Conservation (phyloP, 2,888 invertebrate species). For the Amiota communis region DNA sequence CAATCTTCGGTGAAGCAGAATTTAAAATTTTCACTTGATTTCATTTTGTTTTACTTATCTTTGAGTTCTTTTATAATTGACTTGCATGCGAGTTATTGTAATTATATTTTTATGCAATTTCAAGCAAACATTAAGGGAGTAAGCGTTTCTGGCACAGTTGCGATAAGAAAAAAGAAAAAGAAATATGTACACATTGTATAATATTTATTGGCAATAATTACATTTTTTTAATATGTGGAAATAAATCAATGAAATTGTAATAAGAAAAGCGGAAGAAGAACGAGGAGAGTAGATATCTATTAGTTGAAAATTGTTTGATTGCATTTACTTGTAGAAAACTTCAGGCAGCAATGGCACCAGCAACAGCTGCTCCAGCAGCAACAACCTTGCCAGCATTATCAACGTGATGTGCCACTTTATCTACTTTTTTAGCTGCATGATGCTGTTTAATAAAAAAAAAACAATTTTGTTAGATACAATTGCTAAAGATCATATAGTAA, state of each 20-base stretch:
- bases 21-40: too few relatives aligned
- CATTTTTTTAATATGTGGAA: background rate
- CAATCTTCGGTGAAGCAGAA: too few relatives aligned
- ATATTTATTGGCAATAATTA: too few relatives aligned
- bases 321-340: background rate
- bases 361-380: background rate
- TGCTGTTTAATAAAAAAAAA: background rate
- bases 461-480: background rate
- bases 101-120: constrained; percentile 1
- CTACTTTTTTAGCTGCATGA: background rate
- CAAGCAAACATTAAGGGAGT: background rate
- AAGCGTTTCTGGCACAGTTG: constrained; percentile 5
- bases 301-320: background rate
- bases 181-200: too few relatives aligned
- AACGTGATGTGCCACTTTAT: background rate
- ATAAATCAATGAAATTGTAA: background rate
- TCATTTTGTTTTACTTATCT: too few relatives aligned
- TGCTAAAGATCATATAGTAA: background rate
- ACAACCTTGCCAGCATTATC: background rate
- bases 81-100: constrained; percentile 18
- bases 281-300: too few relatives aligned
- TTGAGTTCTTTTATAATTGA: background rate
- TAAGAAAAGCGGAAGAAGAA: background rate
- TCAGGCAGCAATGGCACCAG: constrained; percentile 6
- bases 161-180: too few relatives aligned